A percentile compares a stretch with the other conserved stretches of the same genome.
These are phyloP conservation scores for Clarias gariepinus DNA, from an alignment of 2,113 vertebrate species.

Conservation along the genomic window DNA sequence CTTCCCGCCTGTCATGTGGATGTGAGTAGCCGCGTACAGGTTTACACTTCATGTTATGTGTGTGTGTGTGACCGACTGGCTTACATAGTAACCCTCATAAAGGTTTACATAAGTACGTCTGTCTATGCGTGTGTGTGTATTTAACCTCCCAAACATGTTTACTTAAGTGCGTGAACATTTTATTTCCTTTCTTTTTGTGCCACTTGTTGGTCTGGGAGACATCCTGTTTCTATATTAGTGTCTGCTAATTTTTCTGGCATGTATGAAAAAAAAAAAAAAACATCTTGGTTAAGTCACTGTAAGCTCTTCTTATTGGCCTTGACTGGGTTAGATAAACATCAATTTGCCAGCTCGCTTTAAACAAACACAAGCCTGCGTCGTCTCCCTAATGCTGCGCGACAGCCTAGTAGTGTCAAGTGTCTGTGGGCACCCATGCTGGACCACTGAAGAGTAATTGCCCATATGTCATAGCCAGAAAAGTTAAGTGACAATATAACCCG, in stretches of 20 bases:
- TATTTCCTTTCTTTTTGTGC: constrained; percentile 19
- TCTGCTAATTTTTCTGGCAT: background rate
- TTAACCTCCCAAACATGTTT: constrained; percentile 57
- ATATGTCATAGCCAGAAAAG: constrained; percentile 47
- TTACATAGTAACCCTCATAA: constrained; percentile 22
- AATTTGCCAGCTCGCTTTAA: constrained; percentile 58
- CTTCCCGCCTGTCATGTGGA: constrained; percentile 60
- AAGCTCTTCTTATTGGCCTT: constrained; percentile 47
- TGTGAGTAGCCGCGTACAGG: constrained; percentile 17
- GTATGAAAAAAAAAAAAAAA: background rate
- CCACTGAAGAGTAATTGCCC: constrained; percentile 41
- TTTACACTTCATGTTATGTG: constrained; percentile 16
- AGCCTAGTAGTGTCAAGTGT: constrained; percentile 41
- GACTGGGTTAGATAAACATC: constrained; percentile 57
- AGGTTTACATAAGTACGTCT: background rate
- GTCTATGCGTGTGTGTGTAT: constrained; percentile 9
- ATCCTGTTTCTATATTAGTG: constrained; percentile 69
- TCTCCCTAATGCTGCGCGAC: constrained; percentile 58
- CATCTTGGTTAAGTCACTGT: constrained; percentile 17
- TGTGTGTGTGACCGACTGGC: background rate
- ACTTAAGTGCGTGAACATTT: constrained; percentile 11
- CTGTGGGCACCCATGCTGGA: constrained; percentile 33
- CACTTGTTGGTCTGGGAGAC: constrained; percentile 55
- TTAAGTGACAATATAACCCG: constrained; percentile 45
- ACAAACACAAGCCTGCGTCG: constrained; percentile 56